Evolutionary conservation across 2,888 invertebrate species (phyloP).

Genomic region (Zhengitettix transpicula): DNA sequence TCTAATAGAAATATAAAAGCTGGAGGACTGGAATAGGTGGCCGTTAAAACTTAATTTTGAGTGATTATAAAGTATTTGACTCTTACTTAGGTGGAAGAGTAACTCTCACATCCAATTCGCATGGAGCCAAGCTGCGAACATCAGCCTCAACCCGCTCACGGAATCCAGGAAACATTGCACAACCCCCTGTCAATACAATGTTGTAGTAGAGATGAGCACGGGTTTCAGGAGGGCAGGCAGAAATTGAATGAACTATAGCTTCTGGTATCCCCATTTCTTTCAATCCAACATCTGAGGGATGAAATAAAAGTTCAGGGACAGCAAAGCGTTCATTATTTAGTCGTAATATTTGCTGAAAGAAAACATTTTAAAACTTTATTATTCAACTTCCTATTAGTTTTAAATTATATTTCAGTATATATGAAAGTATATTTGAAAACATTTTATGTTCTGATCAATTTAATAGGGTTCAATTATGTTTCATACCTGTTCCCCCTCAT

Average conservation of each 20-base stretch:
- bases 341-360: slow-evolving; percentile 54
- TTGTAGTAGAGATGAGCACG: slow-evolving; percentile 64
- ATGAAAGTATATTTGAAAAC: too few relatives aligned
- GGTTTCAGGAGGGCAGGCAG: slow-evolving; percentile 52
- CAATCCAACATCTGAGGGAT: slow-evolving; percentile 88
- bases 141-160: slow-evolving; percentile 60
- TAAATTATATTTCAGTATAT: too few relatives aligned
- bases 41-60: too few relatives aligned
- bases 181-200: slow-evolving; percentile 73
- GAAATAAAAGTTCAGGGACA: slow-evolving; percentile 86
- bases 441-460: too few relatives aligned
- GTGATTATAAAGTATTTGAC: background rate
- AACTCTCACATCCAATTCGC: slow-evolving; percentile 61
- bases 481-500: slow-evolving; percentile 9
- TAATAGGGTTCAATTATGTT: background rate
- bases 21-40: too few relatives aligned
- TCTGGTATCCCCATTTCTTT: slow-evolving; percentile 84
- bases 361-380: background rate
- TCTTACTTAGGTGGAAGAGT: slow-evolving; percentile 47
- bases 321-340: slow-evolving; percentile 89
- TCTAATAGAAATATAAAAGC: too few relatives aligned
- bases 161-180: slow-evolving; percentile 67
- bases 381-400: too few relatives aligned
- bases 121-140: slow-evolving; percentile 58
- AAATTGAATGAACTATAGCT: slow-evolving; percentile 63